Base-by-base conservation (phyloP, 2,113 vertebrate genomes). In the Butastur rufipennis region DNA sequence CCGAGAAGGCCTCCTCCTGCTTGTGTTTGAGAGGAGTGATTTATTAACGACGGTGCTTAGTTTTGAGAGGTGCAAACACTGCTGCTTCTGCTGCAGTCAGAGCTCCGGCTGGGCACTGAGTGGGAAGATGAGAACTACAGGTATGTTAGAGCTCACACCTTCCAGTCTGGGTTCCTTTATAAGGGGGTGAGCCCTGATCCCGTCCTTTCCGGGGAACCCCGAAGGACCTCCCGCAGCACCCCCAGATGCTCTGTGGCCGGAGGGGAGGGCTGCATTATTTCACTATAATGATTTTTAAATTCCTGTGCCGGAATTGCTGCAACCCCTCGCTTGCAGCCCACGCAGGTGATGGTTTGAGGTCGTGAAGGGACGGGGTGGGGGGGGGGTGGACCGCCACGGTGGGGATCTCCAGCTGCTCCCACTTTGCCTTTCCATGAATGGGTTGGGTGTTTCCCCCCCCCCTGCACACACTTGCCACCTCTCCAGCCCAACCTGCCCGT, bases 241-340 rank as follows among this genome's bases (percentile, higher is more conserved):
- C 16, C 14, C 9, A 2, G 4, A 1, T 1, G 68, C 52, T 16
- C 23, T 3, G 16, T 1, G 31, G n/a, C 26, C 6, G 8, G 1
- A 1, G 42, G 43, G 27, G 47, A 34, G 29, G 32, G 27, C 15
- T 25, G 42, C 14, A 0, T 8, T 13, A 3, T 16, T 36, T 23
- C n/a, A 2, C 11, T 13, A 4, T 34, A 31, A 26, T 3, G 2
- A 3, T 12, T 11, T 62, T 58, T 27, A 16, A 52, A 17, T 4
- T 0, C 21, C 42, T 22, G 52, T 8, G 10, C 27, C 15, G 9
- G 38, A 18, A 0, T 6, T 16, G 63, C 81, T 11, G 70, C 52
- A 15, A 2, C 2, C 21, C 13, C 11, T 4, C 10, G 50, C 50
- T 32, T 3, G 17, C 40, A 45, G 34, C 50, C 32, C 13, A 2